phyloP scores from a whole-genome alignment of 1,140 invertebrate genomes.

The Calycopis cecrops region DNA sequence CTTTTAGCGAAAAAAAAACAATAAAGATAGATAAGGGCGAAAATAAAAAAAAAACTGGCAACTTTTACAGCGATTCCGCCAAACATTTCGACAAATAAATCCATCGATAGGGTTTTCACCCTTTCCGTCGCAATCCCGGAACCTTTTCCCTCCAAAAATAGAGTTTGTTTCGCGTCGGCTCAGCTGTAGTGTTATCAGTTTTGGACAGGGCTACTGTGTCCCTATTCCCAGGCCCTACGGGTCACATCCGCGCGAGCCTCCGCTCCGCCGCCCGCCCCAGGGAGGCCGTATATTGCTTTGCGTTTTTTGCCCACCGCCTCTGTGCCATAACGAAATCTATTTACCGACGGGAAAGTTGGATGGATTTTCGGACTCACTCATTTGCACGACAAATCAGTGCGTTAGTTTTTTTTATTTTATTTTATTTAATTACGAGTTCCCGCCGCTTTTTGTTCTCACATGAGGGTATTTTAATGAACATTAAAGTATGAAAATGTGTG shows the following conservation, averaged over 20 bases:
- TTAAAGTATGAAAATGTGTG: too few relatives aligned
- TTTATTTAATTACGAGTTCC: conserved; percentile 7
- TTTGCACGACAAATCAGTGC: conserved; percentile 20
- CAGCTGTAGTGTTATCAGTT: too few relatives aligned
- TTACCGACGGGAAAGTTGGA: conserved; percentile 32
- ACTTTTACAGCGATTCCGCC: not conserved
- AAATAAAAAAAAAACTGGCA: too few relatives aligned
- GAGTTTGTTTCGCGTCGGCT: not conserved
- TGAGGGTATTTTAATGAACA: too few relatives aligned
- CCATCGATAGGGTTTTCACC: not conserved
- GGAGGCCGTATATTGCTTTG: not conserved
- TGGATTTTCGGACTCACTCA: conserved; percentile 26
- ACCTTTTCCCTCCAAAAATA: not conserved
- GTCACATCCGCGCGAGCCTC: too few relatives aligned
- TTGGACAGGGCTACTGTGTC: too few relatives aligned
- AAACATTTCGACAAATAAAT: conserved; percentile 4
- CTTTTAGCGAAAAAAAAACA: too few relatives aligned
- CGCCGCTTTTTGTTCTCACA: not conserved
- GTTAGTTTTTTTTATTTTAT: too few relatives aligned
- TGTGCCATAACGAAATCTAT: conserved; percentile 33
- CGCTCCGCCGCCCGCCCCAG: too few relatives aligned
- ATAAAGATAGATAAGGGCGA: too few relatives aligned
- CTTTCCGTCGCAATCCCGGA: not conserved
- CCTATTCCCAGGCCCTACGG: too few relatives aligned
- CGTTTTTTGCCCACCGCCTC: conserved; percentile 1